Evolutionary conservation across 1,140 invertebrate species (phyloP).

Genomic region (Leptopilina clavipes): DNA sequence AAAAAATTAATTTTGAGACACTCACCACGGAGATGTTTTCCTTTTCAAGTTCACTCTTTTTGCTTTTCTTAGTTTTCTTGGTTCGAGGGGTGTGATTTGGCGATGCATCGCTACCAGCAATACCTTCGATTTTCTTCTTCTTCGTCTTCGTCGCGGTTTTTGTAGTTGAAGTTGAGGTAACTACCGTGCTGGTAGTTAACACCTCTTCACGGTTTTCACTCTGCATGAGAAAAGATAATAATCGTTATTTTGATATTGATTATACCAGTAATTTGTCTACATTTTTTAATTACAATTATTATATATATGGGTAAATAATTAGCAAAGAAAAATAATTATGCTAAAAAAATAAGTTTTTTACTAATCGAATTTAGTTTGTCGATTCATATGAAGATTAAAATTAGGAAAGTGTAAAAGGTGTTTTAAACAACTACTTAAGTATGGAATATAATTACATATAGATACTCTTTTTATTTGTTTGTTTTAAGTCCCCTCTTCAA

Average conservation of each 20-base stretch:
- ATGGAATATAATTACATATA: too few species aligned
- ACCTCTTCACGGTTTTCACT: conserved; percentile 71
- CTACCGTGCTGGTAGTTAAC: conserved; percentile 62
- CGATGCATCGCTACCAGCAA: conserved; percentile 68
- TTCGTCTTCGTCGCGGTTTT: conserved; percentile 63
- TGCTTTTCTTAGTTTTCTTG: conserved; percentile 79
- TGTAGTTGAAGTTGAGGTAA: conserved; percentile 53
- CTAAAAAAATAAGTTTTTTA: too few species aligned
- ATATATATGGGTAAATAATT: not conserved
- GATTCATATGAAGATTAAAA: too few species aligned
- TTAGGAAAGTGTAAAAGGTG: too few species aligned
- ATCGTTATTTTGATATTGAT: not conserved
- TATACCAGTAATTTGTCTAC: not conserved
- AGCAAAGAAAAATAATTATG: not conserved
- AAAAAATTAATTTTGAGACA: conserved; percentile 50
- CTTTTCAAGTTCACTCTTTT: conserved; percentile 77
- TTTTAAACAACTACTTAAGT: too few species aligned
- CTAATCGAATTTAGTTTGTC: not conserved
- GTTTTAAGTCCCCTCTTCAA: too few species aligned
- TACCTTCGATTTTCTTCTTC: conserved; percentile 73
- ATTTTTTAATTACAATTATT: conserved; percentile 13
- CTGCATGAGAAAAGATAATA: conserved; percentile 50
- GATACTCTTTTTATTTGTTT: too few species aligned
- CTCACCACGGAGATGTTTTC: conserved; percentile 81
- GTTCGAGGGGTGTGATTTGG: conserved; percentile 72